These are phyloP conservation scores for Acronicta leporina DNA, from an alignment of 2,888 invertebrate species.

Conservation along the genomic window DNA sequence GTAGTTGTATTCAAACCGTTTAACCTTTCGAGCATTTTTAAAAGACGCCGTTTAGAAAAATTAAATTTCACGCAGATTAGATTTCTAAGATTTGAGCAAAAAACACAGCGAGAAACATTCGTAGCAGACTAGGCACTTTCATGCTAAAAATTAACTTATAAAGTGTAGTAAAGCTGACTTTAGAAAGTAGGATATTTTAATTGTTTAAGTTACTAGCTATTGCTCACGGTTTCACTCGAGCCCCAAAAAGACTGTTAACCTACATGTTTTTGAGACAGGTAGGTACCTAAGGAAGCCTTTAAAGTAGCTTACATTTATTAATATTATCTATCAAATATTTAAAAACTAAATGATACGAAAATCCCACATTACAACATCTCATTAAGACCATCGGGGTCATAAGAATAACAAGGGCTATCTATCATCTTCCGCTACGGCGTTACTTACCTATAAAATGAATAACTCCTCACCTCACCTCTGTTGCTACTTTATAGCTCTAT, in stretches of 20 bases:
- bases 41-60: constrained; percentile 75
- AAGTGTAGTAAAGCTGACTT: constrained; percentile 5
- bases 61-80: constrained; percentile 81
- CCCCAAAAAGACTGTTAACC: no score
- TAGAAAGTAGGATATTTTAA: constrained; percentile 32
- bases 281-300: no score
- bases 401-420: constrained; percentile 3
- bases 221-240: no score
- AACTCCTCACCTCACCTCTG: background rate
- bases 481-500: constrained; percentile 4
- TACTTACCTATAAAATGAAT: constrained; percentile 9
- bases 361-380: background rate
- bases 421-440: constrained; percentile 16
- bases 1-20: constrained; percentile 40
- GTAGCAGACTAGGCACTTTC: constrained; percentile 19
- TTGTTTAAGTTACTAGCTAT: background rate
- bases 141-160: constrained; percentile 34
- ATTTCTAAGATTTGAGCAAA: constrained; percentile 71
- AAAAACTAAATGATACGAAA: background rate
- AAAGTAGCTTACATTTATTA: no score
- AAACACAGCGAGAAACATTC: constrained; percentile 45
- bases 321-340: no score
- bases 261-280: no score
- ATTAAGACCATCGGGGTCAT: background rate
- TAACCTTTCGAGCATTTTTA: constrained; percentile 66